A percentile compares a stretch with the other conserved stretches of the same genome.
Evolutionary conservation across 1,140 invertebrate species (phyloP).

Genomic region (Zaprionus davidi): DNA sequence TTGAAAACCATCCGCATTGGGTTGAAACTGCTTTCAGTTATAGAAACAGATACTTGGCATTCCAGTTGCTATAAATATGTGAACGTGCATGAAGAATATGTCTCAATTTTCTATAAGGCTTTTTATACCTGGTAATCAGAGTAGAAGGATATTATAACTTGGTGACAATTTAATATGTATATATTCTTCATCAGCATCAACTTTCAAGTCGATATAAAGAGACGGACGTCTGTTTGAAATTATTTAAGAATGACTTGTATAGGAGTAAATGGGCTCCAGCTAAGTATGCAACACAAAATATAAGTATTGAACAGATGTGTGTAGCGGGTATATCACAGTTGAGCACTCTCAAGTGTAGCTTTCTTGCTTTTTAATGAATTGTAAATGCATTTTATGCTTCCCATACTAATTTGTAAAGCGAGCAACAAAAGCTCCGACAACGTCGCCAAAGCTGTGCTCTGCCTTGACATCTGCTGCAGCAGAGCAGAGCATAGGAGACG

Average conservation of each 20-base stretch:
- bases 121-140: background rate
- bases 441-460: background rate
- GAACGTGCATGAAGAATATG: background rate
- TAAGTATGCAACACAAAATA: too few species aligned
- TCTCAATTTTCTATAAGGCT: background rate
- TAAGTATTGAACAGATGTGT: too few species aligned
- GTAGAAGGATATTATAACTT: too few species aligned
- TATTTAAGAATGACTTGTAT: too few species aligned
- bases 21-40: slow-evolving; percentile 15
- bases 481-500: slow-evolving; percentile 12
- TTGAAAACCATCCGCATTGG: slow-evolving; percentile 2
- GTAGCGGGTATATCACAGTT: too few species aligned
- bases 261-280: too few species aligned
- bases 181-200: too few species aligned
- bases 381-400: slow-evolving; percentile 15
- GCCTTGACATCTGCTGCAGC: background rate
- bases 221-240: too few species aligned
- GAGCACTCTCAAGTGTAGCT: too few species aligned
- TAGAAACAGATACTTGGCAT: background rate
- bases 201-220: too few species aligned
- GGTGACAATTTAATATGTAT: too few species aligned
- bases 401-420: slow-evolving; percentile 3
- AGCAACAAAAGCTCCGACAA: slow-evolving; percentile 5
- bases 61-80: slow-evolving; percentile 4
- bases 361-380: background rate